Evolutionary conservation across 2,888 invertebrate species (phyloP), one percentile per base, ranked within the genome.

Genomic region (Drosophila austrosaltans): DNA sequence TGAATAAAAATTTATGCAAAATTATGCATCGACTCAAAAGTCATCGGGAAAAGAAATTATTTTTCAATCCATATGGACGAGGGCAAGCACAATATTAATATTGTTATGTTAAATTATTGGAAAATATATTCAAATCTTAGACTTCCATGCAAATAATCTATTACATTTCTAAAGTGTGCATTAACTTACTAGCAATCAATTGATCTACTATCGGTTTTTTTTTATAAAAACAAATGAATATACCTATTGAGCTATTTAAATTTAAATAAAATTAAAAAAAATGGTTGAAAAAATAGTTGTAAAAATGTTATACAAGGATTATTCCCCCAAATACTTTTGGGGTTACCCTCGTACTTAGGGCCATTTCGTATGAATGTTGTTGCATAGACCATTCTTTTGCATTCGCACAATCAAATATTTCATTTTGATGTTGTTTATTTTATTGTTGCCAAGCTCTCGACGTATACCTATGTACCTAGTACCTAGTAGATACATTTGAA

Each of bases 401-500:
- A 48, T 57, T 60, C 44, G 62, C 64, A 66, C 69, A 69, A 74
- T 73, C 69, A 79, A 87, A 87, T 82, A 75, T 75, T 77, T 78
- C 68, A 70, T 82, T 74, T 76, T 70, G 72, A 76, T 65, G 68
- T 68, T 67, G 72, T 76, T 76, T 76, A 72, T 72, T 76, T 68
- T 66, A 75, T 72, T 76, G 72, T 53, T 63, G 67, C 59, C 71
- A 59, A 72, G 25, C 66, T 20, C 67, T 16, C 67, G 63, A 57
- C 48, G 71, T 62, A 56, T 63, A 58, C 54, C 64, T 58, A 62
- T 53, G 32, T 39, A 62, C 57, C 39, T 59, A 72, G 71, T 83
- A 72, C 80, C 74, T 76, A 74, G 71, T 81, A 77, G 79, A 83
- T 77, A 87, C 72, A 79, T 86, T 75, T 72, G 59, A 57, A 53